phyloP scores from a whole-genome alignment of 1,140 invertebrate genomes.

The Steinernema khuongi region DNA sequence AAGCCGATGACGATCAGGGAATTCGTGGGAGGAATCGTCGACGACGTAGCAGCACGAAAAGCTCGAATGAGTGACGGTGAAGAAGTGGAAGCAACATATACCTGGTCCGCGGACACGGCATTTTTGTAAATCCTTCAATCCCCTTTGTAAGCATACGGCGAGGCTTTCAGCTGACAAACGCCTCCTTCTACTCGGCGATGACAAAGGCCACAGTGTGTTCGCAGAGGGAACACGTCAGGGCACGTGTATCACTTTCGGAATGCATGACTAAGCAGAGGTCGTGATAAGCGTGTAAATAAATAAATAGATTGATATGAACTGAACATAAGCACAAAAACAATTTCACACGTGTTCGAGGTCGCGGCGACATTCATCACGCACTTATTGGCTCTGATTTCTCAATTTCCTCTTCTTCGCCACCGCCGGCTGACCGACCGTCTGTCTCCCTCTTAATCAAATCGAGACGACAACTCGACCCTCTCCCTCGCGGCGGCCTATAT shows the following conservation, averaged over 20 bases:
- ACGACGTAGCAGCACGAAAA: background rate
- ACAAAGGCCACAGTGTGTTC: background rate
- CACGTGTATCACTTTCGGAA: constrained; percentile 1
- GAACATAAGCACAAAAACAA: background rate
- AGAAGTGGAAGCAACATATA: background rate
- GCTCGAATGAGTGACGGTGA: background rate
- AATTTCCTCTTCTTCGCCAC: background rate
- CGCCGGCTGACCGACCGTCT: constrained; percentile 5
- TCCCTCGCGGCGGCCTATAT: background rate
- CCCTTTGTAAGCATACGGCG: background rate
- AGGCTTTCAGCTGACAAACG: background rate
- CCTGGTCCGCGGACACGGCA: background rate
- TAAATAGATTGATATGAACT: background rate
- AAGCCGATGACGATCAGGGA: background rate
- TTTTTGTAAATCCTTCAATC: background rate
- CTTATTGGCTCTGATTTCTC: constrained; percentile 14
- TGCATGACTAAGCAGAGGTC: background rate
- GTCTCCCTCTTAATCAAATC: constrained; percentile 13
- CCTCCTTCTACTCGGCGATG: constrained; percentile 6
- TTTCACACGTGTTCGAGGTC: background rate
- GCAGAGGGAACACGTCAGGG: background rate
- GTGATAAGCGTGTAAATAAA: constrained; percentile 1
- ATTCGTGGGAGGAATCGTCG: background rate
- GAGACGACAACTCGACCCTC: background rate
- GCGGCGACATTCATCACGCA: background rate